A percentile compares a stretch with the other conserved stretches of the same genome.
phyloP scores from a whole-genome alignment of 2,113 vertebrate species.

The Callocephalon fimbriatum region DNA sequence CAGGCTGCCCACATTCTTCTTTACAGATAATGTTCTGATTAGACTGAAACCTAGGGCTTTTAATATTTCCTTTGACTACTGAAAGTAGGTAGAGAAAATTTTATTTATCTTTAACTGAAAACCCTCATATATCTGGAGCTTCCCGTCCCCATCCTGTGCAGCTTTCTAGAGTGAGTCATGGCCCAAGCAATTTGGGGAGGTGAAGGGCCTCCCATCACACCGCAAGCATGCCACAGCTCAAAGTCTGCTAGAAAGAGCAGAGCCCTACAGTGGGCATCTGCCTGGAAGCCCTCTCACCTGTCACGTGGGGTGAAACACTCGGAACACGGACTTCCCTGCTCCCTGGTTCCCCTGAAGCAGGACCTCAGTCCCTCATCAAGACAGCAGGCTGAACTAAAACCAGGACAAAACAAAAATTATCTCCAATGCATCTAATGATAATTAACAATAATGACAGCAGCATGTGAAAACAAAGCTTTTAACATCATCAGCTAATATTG shows the following conservation, averaged over 20 bases:
- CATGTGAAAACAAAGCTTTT: background rate
- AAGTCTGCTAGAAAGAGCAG: background rate
- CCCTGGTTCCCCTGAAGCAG: background rate
- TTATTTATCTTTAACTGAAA: background rate
- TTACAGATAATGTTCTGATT: background rate
- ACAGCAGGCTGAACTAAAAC: background rate
- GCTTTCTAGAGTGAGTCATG: background rate
- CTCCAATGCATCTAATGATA: background rate
- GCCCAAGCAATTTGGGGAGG: fast-evolving
- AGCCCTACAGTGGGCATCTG: fast-evolving
- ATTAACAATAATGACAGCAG: background rate
- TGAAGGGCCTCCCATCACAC: fast-evolving
- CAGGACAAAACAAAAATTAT: background rate
- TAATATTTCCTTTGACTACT: background rate
- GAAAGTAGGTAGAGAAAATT: background rate
- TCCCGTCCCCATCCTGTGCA: fast-evolving
- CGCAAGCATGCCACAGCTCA: background rate
- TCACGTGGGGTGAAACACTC: fast-evolving
- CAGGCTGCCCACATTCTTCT: background rate
- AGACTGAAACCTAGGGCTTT: background rate
- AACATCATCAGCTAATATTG: background rate
- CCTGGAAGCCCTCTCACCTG: fast-evolving
- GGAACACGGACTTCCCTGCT: background rate
- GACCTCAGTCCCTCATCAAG: background rate
- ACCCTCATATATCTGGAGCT: no score